A percentile compares a stretch with the other conserved stretches of the same genome.
Conservation (phyloP, 2,888 invertebrate genomes). For the Cremastinae sp. region DNA sequence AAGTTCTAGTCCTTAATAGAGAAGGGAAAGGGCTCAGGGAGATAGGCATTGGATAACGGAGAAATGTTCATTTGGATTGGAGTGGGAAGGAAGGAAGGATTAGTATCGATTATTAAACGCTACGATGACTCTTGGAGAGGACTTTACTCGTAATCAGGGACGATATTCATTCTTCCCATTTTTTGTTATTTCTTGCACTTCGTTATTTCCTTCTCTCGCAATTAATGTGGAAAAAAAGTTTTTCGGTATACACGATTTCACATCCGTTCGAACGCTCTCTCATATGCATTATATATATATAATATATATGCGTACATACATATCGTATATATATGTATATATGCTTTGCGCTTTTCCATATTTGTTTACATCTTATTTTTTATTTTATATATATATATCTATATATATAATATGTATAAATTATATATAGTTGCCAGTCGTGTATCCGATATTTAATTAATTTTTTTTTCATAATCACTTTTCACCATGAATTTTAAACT, state of each 20-base stretch:
- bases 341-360: slow-evolving; percentile 65
- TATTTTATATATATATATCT: slow-evolving; percentile 64
- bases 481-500: slow-evolving; percentile 42
- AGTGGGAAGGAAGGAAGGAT: slow-evolving; percentile 9
- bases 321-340: slow-evolving; percentile 67
- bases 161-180: slow-evolving; percentile 58
- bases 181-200: slow-evolving; percentile 51
- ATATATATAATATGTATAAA: slow-evolving; percentile 65
- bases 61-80: slow-evolving; percentile 57
- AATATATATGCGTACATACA: slow-evolving; percentile 55
- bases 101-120: slow-evolving; percentile 47
- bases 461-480: slow-evolving; percentile 27
- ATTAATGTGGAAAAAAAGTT: slow-evolving; percentile 27
- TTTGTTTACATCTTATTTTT: slow-evolving; percentile 34
- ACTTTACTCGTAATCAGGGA: slow-evolving; percentile 62
- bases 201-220: slow-evolving; percentile 38
- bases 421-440: slow-evolving; percentile 69
- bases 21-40: not conserved
- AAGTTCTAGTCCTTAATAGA: slow-evolving; percentile 62
- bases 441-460: slow-evolving; percentile 45
- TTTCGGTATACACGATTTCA: slow-evolving; percentile 36
- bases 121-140: slow-evolving; percentile 58
- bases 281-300: slow-evolving; percentile 61
- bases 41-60: slow-evolving; percentile 42
- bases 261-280: slow-evolving; percentile 39